Evolutionary conservation across 2,113 vertebrate genomes (phyloP).

Genomic region (Ciconia stormi): DNA sequence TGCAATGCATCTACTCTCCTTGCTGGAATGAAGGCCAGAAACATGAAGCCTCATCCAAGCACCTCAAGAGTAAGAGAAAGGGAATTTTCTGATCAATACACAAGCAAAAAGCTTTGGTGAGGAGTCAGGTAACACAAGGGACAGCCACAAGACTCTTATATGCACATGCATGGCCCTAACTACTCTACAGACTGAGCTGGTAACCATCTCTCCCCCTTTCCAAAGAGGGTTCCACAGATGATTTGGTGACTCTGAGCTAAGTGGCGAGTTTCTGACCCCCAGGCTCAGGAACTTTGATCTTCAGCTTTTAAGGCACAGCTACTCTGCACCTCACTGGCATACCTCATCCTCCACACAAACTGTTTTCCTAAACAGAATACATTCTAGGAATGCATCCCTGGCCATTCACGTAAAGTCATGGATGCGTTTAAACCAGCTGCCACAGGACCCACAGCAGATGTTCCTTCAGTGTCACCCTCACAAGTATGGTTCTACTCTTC

Average conservation of each 20-base stretch:
- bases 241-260: neutral
- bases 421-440: neutral
- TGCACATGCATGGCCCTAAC: neutral
- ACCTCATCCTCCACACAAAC: neutral
- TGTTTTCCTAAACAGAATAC: neutral
- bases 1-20: neutral
- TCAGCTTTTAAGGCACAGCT: neutral
- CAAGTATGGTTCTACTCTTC: neutral
- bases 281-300: neutral
- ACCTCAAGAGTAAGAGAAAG: neutral
- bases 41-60: neutral
- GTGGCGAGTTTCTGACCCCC: neutral
- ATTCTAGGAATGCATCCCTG: neutral
- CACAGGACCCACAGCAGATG: neutral
- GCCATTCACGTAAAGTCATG: rapidly evolving
- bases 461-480: neutral
- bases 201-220: neutral
- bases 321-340: neutral
- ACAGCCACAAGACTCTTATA: neutral
- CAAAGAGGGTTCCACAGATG: neutral
- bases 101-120: neutral
- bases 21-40: neutral
- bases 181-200: neutral
- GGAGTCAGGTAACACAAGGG: neutral
- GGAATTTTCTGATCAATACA: neutral